Conservation (phyloP, 2,113 vertebrate genomes). For the Chloebia gouldiae region DNA sequence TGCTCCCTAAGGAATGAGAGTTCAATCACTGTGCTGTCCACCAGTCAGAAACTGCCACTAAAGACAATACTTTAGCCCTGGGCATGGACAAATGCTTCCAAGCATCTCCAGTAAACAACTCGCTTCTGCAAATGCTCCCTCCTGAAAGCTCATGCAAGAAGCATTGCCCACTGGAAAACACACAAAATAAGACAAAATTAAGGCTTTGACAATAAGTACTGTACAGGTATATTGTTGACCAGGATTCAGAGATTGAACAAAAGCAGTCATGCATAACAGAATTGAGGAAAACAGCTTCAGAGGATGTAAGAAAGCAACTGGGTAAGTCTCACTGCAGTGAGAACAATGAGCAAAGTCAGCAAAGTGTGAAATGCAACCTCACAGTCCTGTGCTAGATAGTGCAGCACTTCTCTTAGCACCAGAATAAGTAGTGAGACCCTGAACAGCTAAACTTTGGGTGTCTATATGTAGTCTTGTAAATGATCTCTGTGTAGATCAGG, state of each 20-base stretch:
- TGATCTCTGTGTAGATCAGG: neutral
- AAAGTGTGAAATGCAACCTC: neutral
- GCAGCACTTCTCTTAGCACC: neutral
- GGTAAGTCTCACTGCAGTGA: neutral
- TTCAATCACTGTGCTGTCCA: neutral
- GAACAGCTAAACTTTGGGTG: neutral
- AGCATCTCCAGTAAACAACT: neutral
- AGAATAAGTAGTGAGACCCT: neutral
- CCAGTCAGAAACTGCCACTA: neutral
- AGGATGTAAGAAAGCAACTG: neutral
- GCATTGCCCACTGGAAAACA: neutral
- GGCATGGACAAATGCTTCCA: neutral
- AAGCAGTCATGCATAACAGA: neutral
- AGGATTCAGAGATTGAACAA: neutral
- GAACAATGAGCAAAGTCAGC: neutral
- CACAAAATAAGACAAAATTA: neutral
- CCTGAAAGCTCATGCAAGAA: neutral
- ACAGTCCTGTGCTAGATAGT: neutral
- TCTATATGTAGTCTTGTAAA: neutral
- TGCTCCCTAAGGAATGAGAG: neutral
- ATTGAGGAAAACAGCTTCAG: neutral
- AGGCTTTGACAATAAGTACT: neutral
- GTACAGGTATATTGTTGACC: neutral
- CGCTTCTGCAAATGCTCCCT: neutral
- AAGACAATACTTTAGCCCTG: neutral